Conservation (phyloP, 2,113 vertebrate genomes). For the Craseonycteris thonglongyai region DNA sequence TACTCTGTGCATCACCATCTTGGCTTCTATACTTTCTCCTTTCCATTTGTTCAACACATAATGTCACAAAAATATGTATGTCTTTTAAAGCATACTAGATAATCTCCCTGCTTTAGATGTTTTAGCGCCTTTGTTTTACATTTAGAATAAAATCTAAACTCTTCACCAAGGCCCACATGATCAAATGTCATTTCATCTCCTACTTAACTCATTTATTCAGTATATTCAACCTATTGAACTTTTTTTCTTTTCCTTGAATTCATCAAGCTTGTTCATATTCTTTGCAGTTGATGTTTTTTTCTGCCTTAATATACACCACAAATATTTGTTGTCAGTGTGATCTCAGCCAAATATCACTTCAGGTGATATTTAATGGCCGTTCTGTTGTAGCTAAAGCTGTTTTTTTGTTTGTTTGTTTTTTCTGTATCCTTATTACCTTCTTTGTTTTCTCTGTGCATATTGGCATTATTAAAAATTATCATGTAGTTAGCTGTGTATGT, state of each 20-base stretch:
- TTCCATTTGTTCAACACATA: neutral
- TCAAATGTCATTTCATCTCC: no score
- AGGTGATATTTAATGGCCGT: neutral
- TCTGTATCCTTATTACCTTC: neutral
- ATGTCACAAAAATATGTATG: neutral
- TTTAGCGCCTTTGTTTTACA: neutral
- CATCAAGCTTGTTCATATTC: neutral
- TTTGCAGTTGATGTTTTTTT: neutral
- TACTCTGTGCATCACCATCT: neutral
- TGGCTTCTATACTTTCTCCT: neutral
- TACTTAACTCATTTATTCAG: neutral
- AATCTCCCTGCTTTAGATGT: neutral
- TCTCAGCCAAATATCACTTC: neutral
- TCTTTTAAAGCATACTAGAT: neutral
- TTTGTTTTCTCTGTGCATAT: neutral
- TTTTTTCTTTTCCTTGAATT: neutral
- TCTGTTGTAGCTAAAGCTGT: neutral
- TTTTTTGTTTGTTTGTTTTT: no score
- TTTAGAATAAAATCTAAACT: neutral
- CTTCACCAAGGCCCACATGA: fast-evolving
- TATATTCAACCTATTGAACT: neutral
- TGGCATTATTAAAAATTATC: neutral
- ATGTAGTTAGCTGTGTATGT: neutral
- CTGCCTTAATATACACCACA: neutral
- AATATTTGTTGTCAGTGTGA: neutral